A percentile compares a stretch with the other conserved stretches of the same genome.
phyloP scores from a whole-genome alignment of 1,140 invertebrate species.

The Delia radicum region DNA sequence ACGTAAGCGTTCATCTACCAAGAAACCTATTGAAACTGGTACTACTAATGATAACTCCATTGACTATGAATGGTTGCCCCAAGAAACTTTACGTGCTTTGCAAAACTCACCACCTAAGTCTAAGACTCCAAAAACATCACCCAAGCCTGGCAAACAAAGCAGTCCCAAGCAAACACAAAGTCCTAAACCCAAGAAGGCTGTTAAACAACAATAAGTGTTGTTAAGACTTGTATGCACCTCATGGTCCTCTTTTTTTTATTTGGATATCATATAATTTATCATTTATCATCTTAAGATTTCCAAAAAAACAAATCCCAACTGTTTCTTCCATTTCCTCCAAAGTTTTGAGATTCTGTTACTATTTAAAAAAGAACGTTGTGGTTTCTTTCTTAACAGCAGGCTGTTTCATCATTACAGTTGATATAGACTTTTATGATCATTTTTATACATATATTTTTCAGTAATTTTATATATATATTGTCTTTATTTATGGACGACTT shows the following conservation, averaged over 20 bases:
- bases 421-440: neutral
- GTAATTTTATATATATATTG: conserved; percentile 5
- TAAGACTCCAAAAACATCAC: conserved; percentile 57
- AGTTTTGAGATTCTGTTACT: conserved; percentile 15
- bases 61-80: conserved; percentile 97
- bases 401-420: neutral
- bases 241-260: too few species aligned
- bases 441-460: conserved; percentile 11
- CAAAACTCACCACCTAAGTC: conserved; percentile 64
- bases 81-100: conserved; percentile 79
- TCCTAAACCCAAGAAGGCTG: conserved; percentile 68
- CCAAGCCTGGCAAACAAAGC: conserved; percentile 53
- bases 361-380: neutral
- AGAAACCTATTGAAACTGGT: conserved; percentile 73
- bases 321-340: neutral
- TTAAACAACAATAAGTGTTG: conserved; percentile 17
- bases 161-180: conserved; percentile 63
- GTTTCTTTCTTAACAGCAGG: neutral
- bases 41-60: conserved; percentile 89
- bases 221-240: too few species aligned
- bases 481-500: conserved; percentile 15
- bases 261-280: neutral
- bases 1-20: conserved; percentile 60
- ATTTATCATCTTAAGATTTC: neutral
- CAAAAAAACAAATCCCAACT: neutral